Conservation (phyloP, 2,113 vertebrate species). For the Heterochromis multidens region DNA sequence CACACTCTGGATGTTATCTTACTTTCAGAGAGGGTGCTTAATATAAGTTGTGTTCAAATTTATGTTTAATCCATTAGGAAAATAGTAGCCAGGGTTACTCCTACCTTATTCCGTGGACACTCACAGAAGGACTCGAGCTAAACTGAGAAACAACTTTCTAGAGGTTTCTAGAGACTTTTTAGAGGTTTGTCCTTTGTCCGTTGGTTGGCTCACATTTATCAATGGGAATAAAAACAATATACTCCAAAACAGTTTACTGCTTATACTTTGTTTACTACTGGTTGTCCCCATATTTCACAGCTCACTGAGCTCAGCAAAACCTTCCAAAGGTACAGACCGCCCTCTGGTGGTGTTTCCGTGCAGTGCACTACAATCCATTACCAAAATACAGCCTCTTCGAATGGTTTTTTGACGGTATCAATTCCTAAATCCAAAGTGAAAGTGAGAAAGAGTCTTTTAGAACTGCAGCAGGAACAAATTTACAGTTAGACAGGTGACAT, state of each 20-base stretch:
- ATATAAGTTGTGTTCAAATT: neutral
- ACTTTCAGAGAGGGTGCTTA: fast-evolving
- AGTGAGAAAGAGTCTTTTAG: no score
- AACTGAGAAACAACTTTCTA: fast-evolving
- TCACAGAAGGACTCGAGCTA: neutral
- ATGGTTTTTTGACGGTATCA: neutral
- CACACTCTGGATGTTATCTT: no score
- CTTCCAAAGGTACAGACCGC: fast-evolving
- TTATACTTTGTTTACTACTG: neutral
- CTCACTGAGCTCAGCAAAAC: neutral
- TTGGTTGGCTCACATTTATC: fast-evolving
- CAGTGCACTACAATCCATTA: neutral
- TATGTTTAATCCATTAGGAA: neutral
- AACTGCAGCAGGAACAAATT: neutral
- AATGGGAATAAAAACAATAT: no score
- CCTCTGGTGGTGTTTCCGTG: neutral
- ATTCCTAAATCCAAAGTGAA: no score
- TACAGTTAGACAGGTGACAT: neutral
- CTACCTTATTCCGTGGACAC: neutral
- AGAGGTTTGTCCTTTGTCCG: no score
- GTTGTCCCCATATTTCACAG: neutral
- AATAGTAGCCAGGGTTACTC: neutral
- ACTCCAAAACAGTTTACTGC: fast-evolving
- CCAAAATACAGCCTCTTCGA: neutral
- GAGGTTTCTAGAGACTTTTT: no score